These are phyloP conservation scores for Hirtodrosophila trivittata DNA, from an alignment of 2,888 invertebrate genomes.

Conservation along the genomic window DNA sequence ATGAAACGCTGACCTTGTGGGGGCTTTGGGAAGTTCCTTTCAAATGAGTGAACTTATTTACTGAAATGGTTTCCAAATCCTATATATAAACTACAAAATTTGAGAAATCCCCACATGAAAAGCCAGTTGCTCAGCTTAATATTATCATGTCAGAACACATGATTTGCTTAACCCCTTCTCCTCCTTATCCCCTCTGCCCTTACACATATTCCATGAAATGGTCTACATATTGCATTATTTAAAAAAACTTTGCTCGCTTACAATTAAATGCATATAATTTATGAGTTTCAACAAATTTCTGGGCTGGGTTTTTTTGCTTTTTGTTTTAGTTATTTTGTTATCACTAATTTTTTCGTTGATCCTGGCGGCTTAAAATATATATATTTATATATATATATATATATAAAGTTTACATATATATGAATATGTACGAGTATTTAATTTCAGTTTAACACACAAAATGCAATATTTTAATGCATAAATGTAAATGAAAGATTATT, in stretches of 20 bases:
- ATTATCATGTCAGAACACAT: constrained; percentile 2
- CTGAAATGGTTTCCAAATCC: constrained; percentile 32
- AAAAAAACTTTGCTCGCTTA: constrained; percentile 28
- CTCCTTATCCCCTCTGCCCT: constrained; percentile 12
- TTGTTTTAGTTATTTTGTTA: constrained; percentile 51
- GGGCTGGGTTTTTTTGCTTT: constrained; percentile 15
- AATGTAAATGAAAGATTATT: constrained; percentile 49
- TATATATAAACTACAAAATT: constrained; percentile 1
- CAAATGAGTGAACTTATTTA: background rate
- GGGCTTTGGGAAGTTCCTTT: background rate
- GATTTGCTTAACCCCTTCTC: background rate
- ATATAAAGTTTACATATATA: constrained; percentile 39
- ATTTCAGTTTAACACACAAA: constrained; percentile 28
- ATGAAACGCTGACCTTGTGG: constrained; percentile 54
- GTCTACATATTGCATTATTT: constrained; percentile 61
- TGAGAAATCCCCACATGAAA: constrained; percentile 5
- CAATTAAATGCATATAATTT: constrained; percentile 29
- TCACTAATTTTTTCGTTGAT: constrained; percentile 84
- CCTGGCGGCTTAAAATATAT: constrained; percentile 75
- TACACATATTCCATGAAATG: background rate
- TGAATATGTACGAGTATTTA: constrained; percentile 22
- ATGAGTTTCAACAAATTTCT: constrained; percentile 47
- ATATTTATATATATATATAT: constrained; percentile 45
- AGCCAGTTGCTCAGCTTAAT: constrained; percentile 17
- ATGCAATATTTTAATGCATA: constrained; percentile 30